Base-by-base conservation (phyloP, 2,888 invertebrate genomes). In the Mycalesis mineus region DNA sequence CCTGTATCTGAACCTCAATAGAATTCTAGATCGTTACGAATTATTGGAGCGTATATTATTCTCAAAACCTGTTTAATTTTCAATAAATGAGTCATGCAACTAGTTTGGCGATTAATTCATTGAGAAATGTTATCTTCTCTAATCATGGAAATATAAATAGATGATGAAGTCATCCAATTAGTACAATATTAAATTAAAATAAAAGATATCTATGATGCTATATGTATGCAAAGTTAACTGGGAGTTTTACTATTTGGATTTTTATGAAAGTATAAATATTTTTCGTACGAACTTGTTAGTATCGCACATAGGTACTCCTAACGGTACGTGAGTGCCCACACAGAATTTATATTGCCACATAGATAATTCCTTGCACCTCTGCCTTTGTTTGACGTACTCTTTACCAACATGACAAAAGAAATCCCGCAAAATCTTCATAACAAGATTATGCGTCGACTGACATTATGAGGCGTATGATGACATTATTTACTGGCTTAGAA, bases 141-240 rank as follows among this genome's bases (percentile, higher is more conserved):
- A 55, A 58, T 56, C 40, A 48, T 56, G 51, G 45, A 44, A 55
- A 62, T 54, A 62, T 57, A 57, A 60, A 63, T 62, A 49, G 49
- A 33, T 48, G 55, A 62, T 67, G 66, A 66, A 57, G 54, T 66
- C 66, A 66, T 65, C 61, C 55, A 60, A 65, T 66, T 65, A 63
- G 50, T 22, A 50, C 39, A 45, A 55, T 52, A 56, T 62, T 58
- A 50, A 22, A 48, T 48, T 47, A 29, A 54, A 61, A 47, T 31
- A 22, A 39, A 28, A 8, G 13, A 37, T 36, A 29, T 13, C 37
- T 28, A 48, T 53, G 41, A 55, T 15, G 15, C 8, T 37, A 51
- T 48, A 40, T 55, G 45, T 47, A 55, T 58, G 49, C 55, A 15
- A 39, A 45, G 49, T 14, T 39, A 11, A 11, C 31, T 13, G 13